A percentile compares a stretch with the other conserved stretches of the same genome.
Conservation (phyloP, 2,113 vertebrate species). For the Chunga burmeisteri region DNA sequence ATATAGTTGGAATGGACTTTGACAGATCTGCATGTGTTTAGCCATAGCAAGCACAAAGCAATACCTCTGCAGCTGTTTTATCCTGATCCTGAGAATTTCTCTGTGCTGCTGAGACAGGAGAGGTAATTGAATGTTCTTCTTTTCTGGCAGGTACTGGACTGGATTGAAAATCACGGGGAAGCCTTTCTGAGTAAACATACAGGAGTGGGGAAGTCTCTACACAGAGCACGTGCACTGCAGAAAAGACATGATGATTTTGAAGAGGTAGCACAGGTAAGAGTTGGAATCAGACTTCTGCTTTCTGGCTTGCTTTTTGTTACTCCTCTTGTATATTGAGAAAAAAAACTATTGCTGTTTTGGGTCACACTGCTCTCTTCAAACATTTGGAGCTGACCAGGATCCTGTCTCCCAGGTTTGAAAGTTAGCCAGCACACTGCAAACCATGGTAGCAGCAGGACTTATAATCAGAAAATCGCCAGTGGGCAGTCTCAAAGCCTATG, state of each 20-base stretch:
- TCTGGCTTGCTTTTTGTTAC: background rate
- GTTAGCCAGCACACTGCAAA: background rate
- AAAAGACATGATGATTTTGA: conserved; percentile 97
- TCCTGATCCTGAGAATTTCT: background rate
- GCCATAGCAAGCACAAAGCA: background rate
- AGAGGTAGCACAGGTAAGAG: conserved; percentile 93
- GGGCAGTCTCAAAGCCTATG: background rate
- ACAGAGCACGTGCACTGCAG: conserved; percentile 92
- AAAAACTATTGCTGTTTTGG: background rate
- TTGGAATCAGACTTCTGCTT: background rate
- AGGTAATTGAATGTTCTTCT: conserved; percentile 54
- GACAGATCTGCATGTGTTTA: background rate
- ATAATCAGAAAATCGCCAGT: background rate
- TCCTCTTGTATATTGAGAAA: background rate
- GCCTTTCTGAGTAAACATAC: conserved; percentile 97
- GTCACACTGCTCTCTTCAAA: background rate
- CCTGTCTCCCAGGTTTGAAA: background rate
- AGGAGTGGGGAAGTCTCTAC: conserved; percentile 93
- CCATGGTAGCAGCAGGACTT: background rate
- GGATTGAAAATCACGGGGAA: conserved; percentile 98
- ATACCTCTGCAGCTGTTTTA: background rate
- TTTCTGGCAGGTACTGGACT: conserved; percentile 88
- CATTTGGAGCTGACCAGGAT: background rate
- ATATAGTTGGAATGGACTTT: background rate
- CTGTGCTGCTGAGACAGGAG: background rate